These are phyloP conservation scores for Blastomussa wellsi DNA, from an alignment of 92 coral and sea anemone genomes.

Conservation along the genomic window DNA sequence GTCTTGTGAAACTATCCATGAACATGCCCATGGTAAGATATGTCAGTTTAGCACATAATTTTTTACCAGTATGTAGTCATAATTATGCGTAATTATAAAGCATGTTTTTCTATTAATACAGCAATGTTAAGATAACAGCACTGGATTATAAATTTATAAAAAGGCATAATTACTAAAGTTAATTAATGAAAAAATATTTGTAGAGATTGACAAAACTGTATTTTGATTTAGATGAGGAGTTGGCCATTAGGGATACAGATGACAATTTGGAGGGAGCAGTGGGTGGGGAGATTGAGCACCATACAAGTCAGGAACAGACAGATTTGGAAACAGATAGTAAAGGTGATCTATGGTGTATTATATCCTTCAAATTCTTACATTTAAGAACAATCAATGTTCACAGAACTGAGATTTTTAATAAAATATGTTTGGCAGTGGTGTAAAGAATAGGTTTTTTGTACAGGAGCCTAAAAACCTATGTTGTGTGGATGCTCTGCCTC, in stretches of 20 bases:
- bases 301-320: slow-evolving; percentile 28
- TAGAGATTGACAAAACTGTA: neutral
- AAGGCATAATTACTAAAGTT: neutral
- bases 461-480: too few species aligned
- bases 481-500: neutral
- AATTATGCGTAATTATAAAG: neutral
- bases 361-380: too few species aligned
- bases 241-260: slow-evolving; percentile 21
- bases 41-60: neutral
- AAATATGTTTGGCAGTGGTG: too few species aligned
- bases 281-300: slow-evolving; percentile 34
- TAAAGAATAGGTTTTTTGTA: too few species aligned
- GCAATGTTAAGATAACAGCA: neutral
- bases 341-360: slow-evolving; percentile 26
- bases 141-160: neutral
- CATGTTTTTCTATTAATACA: neutral
- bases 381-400: neutral
- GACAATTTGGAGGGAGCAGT: slow-evolving; percentile 45
- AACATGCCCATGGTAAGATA: slow-evolving; percentile 30
- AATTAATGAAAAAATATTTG: too few species aligned
- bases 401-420: too few species aligned
- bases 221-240: slow-evolving; percentile 1
- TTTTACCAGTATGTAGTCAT: neutral
- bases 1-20: slow-evolving; percentile 24
- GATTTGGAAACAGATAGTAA: slow-evolving; percentile 55